Evolutionary conservation across 1,140 invertebrate genomes (phyloP), one percentile per base, ranked within the genome.

Genomic region (Pararge aegeria): DNA sequence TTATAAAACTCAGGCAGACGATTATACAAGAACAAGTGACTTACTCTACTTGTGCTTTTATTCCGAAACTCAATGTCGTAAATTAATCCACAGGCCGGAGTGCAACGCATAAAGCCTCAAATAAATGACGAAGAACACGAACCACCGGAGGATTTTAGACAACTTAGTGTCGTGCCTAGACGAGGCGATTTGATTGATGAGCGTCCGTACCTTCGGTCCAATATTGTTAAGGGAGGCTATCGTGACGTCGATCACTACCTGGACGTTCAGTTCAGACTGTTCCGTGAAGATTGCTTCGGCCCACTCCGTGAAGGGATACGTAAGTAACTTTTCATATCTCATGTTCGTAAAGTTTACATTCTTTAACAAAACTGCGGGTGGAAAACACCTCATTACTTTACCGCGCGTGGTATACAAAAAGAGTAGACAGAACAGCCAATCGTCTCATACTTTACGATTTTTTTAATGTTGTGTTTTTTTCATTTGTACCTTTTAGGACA

Each of bases 261-360:
- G 9, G 94, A 96, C 70, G 91, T 94, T 0, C 96, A 97, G 67
- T 96, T 95, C 72, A 83, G 94, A 9, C 83, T 96, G 1, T 78
- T 97, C 16, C 78, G 94, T 9, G 95, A 97, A 87, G 96, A 97
- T 81, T 94, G 94, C 81, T 87, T 92, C 34, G 73, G 78, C 0
- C 93, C 94, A 1, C 68, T 95, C 34, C 69, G 93, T 5, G 87
- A 90, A 46, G 92, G 92, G 48, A 88, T 94, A 75, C 50, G 83
- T 79, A 55, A 69, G 69, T 62, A 19, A 40, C 73, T 24, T 24
- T 24, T 51, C 34, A 57, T 10, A 29, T 24, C 24, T 24, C 24
- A 24, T n/a, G n/a, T 24, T 24, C 2, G 24, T 4, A 2, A 7
- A 7, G 24, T 24, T 7, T 24, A 24, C 24, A 24, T n/a, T n/a